A percentile compares a stretch with the other conserved stretches of the same genome.
Evolutionary conservation across 2,888 invertebrate species (phyloP).

Genomic region (Gastracanthus pulcherrimus): DNA sequence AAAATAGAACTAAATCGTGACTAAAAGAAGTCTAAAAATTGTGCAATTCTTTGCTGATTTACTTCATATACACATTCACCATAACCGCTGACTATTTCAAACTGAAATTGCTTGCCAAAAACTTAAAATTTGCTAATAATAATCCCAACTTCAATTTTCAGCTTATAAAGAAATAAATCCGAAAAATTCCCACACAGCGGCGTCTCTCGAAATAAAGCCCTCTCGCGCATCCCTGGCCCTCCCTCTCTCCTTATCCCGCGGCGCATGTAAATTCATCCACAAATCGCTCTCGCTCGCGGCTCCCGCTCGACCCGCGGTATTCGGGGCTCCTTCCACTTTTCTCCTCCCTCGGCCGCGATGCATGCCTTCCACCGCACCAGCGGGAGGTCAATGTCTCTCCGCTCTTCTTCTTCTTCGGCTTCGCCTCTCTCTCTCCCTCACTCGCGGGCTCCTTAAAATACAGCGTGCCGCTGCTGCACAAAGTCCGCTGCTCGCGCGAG

Average conservation of each 20-base stretch:
- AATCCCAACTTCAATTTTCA: no score
- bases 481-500: constrained; percentile 3
- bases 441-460: constrained; percentile 47
- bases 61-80: no score
- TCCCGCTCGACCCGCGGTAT: constrained; percentile 21
- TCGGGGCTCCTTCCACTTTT: constrained; percentile 11
- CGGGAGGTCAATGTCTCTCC: constrained; percentile 57
- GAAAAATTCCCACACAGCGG: no score
- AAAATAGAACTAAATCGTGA: no score
- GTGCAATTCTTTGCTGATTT: neutral
- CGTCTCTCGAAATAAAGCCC: constrained; percentile 25
- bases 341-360: constrained; percentile 4
- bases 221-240: neutral
- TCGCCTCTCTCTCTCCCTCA: neutral
- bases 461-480: no score
- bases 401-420: constrained; percentile 9
- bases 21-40: no score
- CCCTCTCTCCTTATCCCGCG: constrained; percentile 26
- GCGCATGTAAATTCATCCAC: constrained; percentile 55
- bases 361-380: constrained; percentile 19
- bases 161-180: constrained; percentile 6
- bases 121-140: no score
- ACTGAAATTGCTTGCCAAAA: no score
- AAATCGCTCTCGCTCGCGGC: constrained; percentile 35
- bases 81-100: no score